These are phyloP conservation scores for Eucera pruinosa DNA, from an alignment of 2,888 invertebrate species.

Conservation along the genomic window DNA sequence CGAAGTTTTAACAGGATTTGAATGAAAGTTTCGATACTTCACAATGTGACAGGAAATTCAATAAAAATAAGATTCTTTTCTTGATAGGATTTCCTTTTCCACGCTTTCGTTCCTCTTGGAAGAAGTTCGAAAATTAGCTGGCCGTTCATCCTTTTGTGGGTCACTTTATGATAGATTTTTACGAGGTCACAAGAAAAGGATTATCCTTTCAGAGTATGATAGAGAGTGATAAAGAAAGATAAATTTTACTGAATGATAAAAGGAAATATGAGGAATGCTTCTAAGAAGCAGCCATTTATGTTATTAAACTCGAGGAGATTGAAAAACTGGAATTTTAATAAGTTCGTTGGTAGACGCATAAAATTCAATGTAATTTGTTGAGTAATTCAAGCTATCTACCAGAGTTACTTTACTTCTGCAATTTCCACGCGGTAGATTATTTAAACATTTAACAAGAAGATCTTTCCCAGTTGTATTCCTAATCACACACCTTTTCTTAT, in stretches of 20 bases:
- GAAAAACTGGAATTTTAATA: slow-evolving; percentile 12
- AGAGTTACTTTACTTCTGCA: too few relatives aligned
- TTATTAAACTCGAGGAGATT: background rate
- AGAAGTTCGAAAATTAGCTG: slow-evolving; percentile 14
- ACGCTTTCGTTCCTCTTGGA: background rate
- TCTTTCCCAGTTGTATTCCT: too few relatives aligned
- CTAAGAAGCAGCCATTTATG: slow-evolving; percentile 1
- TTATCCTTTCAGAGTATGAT: slow-evolving; percentile 1
- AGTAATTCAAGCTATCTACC: too few relatives aligned
- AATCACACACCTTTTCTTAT: too few relatives aligned
- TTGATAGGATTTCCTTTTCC: background rate
- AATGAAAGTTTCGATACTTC: background rate
- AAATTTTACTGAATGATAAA: too few relatives aligned
- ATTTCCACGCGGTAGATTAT: too few relatives aligned
- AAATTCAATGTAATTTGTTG: background rate
- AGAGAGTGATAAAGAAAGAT: too few relatives aligned
- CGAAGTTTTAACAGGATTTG: background rate
- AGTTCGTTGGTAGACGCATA: background rate
- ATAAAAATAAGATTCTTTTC: slow-evolving; percentile 15
- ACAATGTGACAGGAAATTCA: background rate
- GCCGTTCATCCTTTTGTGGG: background rate
- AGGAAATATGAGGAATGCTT: slow-evolving; percentile 1
- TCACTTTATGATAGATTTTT: background rate
- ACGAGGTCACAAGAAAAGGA: background rate
- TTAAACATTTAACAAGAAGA: too few relatives aligned